phyloP scores from a whole-genome alignment of 1,140 invertebrate genomes.

The Hypothenemus hampei region DNA sequence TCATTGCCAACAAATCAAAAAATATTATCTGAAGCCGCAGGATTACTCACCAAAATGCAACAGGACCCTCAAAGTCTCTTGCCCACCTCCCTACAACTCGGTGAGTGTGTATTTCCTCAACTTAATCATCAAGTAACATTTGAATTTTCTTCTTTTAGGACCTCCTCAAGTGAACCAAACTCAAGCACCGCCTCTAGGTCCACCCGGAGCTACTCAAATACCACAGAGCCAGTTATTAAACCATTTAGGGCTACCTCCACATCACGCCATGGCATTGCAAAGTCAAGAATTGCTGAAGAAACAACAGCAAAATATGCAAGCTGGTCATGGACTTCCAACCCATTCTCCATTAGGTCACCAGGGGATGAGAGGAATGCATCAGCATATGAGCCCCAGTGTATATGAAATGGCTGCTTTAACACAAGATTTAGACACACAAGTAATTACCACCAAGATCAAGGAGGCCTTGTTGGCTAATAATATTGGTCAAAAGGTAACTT shows the following conservation, averaged over 20 bases:
- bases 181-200: slow-evolving; percentile 46
- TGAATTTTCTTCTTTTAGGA: slow-evolving; percentile 8
- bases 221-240: slow-evolving; percentile 48
- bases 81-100: slow-evolving; percentile 50
- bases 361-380: slow-evolving; percentile 64
- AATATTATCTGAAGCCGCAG: slow-evolving; percentile 64
- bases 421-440: slow-evolving; percentile 93
- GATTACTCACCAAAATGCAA: slow-evolving; percentile 67
- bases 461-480: slow-evolving; percentile 95
- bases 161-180: slow-evolving; percentile 41
- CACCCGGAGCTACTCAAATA: slow-evolving; percentile 46
- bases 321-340: slow-evolving; percentile 44
- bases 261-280: slow-evolving; percentile 56
- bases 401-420: slow-evolving; percentile 96
- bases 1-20: slow-evolving; percentile 70
- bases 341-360: slow-evolving; percentile 58
- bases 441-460: slow-evolving; percentile 95
- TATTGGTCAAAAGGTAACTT: slow-evolving; percentile 88
- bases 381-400: slow-evolving; percentile 79
- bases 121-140: too few relatives aligned
- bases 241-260: slow-evolving; percentile 60
- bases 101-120: background rate
- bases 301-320: slow-evolving; percentile 49
- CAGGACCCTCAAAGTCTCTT: slow-evolving; percentile 56
- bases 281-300: slow-evolving; percentile 53